Evolutionary conservation across 1,140 invertebrate genomes (phyloP).

Genomic region (Cotesia vestalis): DNA sequence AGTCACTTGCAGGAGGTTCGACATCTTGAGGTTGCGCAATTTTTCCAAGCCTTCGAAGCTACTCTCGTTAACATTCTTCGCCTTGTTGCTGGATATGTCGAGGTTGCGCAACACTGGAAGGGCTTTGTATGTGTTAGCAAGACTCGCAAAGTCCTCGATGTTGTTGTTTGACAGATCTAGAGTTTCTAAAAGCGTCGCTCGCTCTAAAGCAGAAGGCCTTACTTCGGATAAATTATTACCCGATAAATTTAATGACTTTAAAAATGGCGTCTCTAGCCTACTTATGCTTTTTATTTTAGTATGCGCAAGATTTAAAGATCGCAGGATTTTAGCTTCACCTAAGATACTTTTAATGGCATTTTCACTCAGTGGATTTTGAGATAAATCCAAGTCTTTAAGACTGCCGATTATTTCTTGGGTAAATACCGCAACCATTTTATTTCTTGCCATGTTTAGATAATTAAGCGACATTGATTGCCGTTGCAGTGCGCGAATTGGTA

Average conservation of each 20-base stretch:
- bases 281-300: conserved; percentile 76
- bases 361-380: conserved; percentile 81
- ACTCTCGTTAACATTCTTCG: conserved; percentile 75
- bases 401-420: conserved; percentile 87
- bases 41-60: conserved; percentile 77
- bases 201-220: conserved; percentile 74
- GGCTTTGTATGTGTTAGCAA: conserved; percentile 60
- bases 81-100: conserved; percentile 82
- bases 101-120: conserved; percentile 74
- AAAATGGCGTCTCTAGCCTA: conserved; percentile 86
- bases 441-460: conserved; percentile 80
- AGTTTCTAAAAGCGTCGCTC: conserved; percentile 80
- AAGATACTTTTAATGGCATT: conserved; percentile 80
- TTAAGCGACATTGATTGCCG: conserved; percentile 84
- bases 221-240: conserved; percentile 77
- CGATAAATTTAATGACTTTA: conserved; percentile 83
- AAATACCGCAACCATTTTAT: conserved; percentile 80
- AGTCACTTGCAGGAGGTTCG: conserved; percentile 73
- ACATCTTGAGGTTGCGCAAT: conserved; percentile 73
- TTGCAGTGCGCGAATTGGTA: conserved; percentile 81
- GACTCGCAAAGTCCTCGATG: conserved; percentile 68
- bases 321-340: conserved; percentile 87
- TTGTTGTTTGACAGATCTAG: conserved; percentile 82
- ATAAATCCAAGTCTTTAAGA: conserved; percentile 86
- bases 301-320: conserved; percentile 81